Evolutionary conservation across 2,797 vertebrate species (phyloP).

Genomic region (Diplodus sargus): DNA sequence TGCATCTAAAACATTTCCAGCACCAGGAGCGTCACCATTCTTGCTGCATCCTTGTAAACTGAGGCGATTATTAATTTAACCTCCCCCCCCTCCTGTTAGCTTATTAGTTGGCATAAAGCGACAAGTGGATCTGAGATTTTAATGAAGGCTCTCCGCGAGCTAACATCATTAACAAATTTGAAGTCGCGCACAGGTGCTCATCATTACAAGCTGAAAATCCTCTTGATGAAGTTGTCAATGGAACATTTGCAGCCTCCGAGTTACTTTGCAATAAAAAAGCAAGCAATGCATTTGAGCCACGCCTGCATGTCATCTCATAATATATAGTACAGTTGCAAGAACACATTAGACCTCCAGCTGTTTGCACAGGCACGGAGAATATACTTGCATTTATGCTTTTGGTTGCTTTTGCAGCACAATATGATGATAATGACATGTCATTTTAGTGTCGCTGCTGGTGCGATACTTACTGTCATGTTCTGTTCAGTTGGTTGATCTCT

Average conservation of each 20-base stretch:
- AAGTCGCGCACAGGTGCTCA: slow-evolving; percentile 26
- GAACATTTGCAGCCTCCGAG: slow-evolving; percentile 17
- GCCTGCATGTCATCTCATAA: slow-evolving; percentile 25
- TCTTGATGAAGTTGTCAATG: not conserved
- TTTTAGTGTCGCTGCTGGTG: not conserved
- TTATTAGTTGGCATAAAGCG: slow-evolving; percentile 21
- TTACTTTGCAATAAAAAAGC: slow-evolving; percentile 39
- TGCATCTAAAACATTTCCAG: slow-evolving; percentile 17
- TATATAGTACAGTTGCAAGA: slow-evolving; percentile 14
- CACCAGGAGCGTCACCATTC: slow-evolving; percentile 17
- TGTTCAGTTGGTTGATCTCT: slow-evolving; percentile 56
- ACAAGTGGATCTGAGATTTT: slow-evolving; percentile 27
- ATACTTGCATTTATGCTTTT: slow-evolving; percentile 3
- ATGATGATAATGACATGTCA: not conserved
- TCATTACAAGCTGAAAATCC: slow-evolving; percentile 52
- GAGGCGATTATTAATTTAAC: slow-evolving; percentile 58
- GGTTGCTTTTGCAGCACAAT: slow-evolving; percentile 1
- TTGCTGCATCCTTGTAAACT: slow-evolving; percentile 15
- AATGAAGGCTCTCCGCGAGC: slow-evolving; percentile 19
- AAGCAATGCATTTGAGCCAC: slow-evolving; percentile 3
- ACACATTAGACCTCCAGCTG: not conserved
- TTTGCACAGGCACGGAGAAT: not conserved
- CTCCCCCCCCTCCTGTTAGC: slow-evolving; percentile 14
- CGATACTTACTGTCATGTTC: slow-evolving; percentile 84
- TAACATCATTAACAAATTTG: slow-evolving; percentile 59